Base-by-base conservation (phyloP, 2,888 invertebrate species). In the Calliphora vomitoria region DNA sequence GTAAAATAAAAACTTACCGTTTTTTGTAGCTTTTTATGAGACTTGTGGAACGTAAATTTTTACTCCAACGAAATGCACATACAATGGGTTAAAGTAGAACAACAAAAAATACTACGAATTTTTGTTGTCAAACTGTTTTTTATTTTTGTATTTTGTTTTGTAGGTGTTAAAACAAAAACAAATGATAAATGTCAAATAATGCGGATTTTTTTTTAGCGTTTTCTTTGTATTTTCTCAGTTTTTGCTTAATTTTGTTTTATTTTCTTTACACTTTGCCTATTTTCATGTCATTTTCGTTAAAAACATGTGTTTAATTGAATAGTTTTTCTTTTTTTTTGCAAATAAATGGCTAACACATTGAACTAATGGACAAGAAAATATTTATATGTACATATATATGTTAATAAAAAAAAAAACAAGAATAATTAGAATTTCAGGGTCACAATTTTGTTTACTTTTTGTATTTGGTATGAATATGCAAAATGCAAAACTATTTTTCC, bases 221-320 rank as follows among this genome's bases (percentile, higher is more conserved):
- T 62, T 13, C 4, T 60, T 31, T 58, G 5, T 35, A 11, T 72
- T 72, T 62, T 15, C 13, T 8, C 44, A 18, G 18, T 58, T 41
- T 62, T 69, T 20, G n/a, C 18, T 15, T 6, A 47, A 10, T 55
- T 25, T 78, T 71, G 41, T 35, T 13, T 6, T 3, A 20, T 76
- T 83, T 76, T 11, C 15, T 15, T 55, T 10, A 11, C 11, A 4
- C 62, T 69, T 62, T n/a, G 8, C 35, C 11, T 38, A 15, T 38
- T 68, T 60, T 72, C 38, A 5, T 8, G 2, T n/a, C 8, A 41
- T 50, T 60, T 72, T 80, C 79, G 64, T 74, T 47, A 58, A 79
- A 83, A 85, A 85, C 84, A 85, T 85, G 79, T 80, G 79, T 80
- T 80, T 44, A 15, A 38, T 35, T 64, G 35, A 6, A 5, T 64